These are phyloP conservation scores for Montipora cactus DNA, from an alignment of 64 coral and sea anemone species.

Conservation along the genomic window DNA sequence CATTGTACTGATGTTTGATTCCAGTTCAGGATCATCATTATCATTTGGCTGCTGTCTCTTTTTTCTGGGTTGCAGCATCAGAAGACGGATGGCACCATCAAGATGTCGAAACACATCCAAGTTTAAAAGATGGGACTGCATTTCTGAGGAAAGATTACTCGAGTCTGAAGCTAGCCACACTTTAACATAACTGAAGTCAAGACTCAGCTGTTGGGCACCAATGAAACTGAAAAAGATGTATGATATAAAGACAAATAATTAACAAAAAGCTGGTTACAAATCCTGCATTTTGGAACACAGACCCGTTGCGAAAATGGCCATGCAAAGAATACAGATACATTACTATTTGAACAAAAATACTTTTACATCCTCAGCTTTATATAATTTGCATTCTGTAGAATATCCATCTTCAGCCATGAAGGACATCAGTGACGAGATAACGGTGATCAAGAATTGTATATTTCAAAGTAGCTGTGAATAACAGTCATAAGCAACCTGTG, in stretches of 20 bases:
- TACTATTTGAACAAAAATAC: no score
- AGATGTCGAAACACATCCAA: conserved; percentile 91
- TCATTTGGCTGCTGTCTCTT: conserved; percentile 70
- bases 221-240: conserved; percentile 59
- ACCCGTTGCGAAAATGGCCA: no score
- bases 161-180: conserved; percentile 88
- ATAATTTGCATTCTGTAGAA: no score
- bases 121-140: conserved; percentile 81
- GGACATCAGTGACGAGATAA: no score
- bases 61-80: conserved; percentile 98
- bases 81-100: conserved; percentile 81
- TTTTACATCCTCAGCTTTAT: no score
- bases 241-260: not conserved
- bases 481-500: no score
- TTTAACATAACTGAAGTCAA: conserved; percentile 97
- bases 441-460: no score
- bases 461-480: no score
- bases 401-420: no score
- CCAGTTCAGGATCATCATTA: conserved; percentile 83
- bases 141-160: conserved; percentile 57
- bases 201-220: conserved; percentile 95
- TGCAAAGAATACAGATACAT: no score
- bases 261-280: not conserved
- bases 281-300: no score
- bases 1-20: conserved; percentile 91